phyloP scores from a whole-genome alignment of 2,888 invertebrate genomes.

The Zele albiditarsus region DNA sequence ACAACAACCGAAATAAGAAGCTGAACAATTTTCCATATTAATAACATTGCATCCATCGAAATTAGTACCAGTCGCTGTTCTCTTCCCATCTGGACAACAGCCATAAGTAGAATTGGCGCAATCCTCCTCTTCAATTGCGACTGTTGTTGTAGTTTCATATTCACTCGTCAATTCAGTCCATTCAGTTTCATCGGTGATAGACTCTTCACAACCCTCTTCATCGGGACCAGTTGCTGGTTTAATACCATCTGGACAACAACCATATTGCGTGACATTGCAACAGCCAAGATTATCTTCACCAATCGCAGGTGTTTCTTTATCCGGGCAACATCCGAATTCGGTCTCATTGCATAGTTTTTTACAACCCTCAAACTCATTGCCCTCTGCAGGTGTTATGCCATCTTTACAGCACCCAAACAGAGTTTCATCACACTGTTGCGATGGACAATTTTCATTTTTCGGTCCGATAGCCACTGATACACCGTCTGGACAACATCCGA shows the following conservation, averaged over 20 bases:
- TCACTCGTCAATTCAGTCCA: conserved; percentile 54
- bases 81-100: conserved; percentile 83
- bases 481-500: conserved; percentile 89
- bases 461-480: conserved; percentile 85
- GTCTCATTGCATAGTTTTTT: conserved; percentile 78
- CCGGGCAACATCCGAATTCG: conserved; percentile 76
- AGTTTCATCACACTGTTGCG: conserved; percentile 82
- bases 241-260: conserved; percentile 83
- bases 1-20: conserved; percentile 82
- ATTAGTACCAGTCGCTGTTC: conserved; percentile 78
- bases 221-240: conserved; percentile 80
- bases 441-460: conserved; percentile 84
- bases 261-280: conserved; percentile 74
- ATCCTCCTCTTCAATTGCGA: conserved; percentile 66
- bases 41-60: conserved; percentile 77
- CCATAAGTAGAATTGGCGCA: conserved; percentile 79
- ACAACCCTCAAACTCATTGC: conserved; percentile 90
- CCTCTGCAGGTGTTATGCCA: conserved; percentile 83
- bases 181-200: conserved; percentile 48
- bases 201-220: conserved; percentile 71
- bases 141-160: conserved; percentile 60
- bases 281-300: conserved; percentile 70
- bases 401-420: conserved; percentile 92
- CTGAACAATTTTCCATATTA: conserved; percentile 74
- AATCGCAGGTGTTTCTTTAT: conserved; percentile 72